Evolutionary conservation across 2,888 invertebrate species (phyloP).

Genomic region (Labia minor): DNA sequence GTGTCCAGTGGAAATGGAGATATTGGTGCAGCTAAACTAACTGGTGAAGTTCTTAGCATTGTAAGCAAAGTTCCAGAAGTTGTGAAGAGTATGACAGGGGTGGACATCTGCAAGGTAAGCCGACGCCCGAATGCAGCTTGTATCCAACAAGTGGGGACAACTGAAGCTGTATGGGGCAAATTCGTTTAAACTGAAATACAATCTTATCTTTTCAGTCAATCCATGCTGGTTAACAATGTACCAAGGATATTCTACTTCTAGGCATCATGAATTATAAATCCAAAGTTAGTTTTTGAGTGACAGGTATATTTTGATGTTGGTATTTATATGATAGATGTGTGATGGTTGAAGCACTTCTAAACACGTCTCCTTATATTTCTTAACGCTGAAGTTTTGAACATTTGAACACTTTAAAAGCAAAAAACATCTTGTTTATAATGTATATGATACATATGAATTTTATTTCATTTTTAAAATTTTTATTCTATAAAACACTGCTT

Average conservation of each 20-base stretch:
- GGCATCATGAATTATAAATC: neutral
- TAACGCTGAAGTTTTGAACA: too few species aligned
- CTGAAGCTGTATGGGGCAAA: neutral
- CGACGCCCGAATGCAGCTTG: slow-evolving; percentile 1
- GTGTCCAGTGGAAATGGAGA: slow-evolving; percentile 85
- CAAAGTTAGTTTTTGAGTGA: neutral
- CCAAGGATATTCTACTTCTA: slow-evolving; percentile 5
- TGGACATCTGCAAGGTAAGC: slow-evolving; percentile 77
- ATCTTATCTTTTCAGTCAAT: slow-evolving; percentile 18
- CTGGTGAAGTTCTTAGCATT: slow-evolving; percentile 86
- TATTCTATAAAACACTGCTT: too few species aligned
- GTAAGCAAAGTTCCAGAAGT: slow-evolving; percentile 84
- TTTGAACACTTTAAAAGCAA: too few species aligned
- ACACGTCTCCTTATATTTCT: neutral
- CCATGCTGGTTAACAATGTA: slow-evolving; percentile 19
- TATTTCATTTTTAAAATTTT: too few species aligned
- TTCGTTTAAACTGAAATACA: slow-evolving; percentile 13
- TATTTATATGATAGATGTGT: neutral
- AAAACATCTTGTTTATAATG: too few species aligned
- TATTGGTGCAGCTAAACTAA: slow-evolving; percentile 87
- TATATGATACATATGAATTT: too few species aligned
- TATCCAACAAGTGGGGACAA: neutral
- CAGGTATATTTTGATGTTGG: slow-evolving; percentile 1
- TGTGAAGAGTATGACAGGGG: slow-evolving; percentile 85
- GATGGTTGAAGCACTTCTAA: slow-evolving; percentile 5